Conservation (phyloP, 2,888 invertebrate species). For the Drosophila longiperda region DNA sequence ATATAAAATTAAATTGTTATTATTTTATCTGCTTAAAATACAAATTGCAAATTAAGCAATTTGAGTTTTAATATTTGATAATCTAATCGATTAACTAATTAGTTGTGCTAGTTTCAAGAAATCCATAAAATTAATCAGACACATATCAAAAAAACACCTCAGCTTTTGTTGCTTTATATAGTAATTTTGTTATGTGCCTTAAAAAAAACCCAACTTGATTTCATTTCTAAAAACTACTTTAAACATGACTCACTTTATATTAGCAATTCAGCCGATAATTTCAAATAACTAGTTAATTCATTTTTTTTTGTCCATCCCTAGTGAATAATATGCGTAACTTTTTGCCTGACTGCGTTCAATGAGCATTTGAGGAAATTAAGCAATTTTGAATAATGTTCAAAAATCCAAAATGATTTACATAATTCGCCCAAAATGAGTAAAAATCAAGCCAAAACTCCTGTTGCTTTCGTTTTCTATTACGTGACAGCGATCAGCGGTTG, state of each 20-base stretch:
- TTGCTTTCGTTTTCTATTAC: slow-evolving; percentile 61
- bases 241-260: background rate
- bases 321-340: background rate
- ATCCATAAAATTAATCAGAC: background rate
- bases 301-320: slow-evolving; percentile 3
- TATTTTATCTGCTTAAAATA: background rate
- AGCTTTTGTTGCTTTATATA: too few relatives aligned
- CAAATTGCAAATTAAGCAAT: background rate
- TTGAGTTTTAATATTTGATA: background rate
- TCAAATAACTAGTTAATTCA: too few relatives aligned
- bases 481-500: slow-evolving; percentile 36
- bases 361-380: slow-evolving; percentile 49
- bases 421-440: slow-evolving; percentile 32
- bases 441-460: slow-evolving; percentile 22
- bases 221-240: background rate
- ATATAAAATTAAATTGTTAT: background rate
- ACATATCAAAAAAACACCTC: background rate
- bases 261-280: background rate
- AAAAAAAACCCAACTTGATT: background rate
- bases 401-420: slow-evolving; percentile 62
- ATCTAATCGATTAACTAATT: background rate
- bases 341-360: slow-evolving; percentile 12
- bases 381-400: slow-evolving; percentile 62
- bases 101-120: background rate
- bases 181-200: background rate